Evolutionary conservation across 2,888 invertebrate species (phyloP).

Genomic region (Mythimna lalbum): DNA sequence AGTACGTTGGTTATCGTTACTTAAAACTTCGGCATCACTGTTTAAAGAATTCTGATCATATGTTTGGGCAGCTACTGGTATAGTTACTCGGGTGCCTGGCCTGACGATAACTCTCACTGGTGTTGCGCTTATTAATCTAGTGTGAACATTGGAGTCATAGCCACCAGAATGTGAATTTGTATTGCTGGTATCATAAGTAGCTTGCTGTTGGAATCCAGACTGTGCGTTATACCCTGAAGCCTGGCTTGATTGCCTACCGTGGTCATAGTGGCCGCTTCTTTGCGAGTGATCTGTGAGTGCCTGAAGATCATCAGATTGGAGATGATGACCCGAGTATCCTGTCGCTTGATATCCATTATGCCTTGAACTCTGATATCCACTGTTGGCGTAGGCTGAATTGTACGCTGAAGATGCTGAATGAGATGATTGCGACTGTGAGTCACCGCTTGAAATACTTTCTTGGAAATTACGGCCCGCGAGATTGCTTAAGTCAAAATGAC

Average conservation of each 20-base stretch:
- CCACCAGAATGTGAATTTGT: slow-evolving; percentile 67
- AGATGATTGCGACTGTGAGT: slow-evolving; percentile 71
- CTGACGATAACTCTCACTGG: slow-evolving; percentile 80
- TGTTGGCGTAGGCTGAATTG: slow-evolving; percentile 61
- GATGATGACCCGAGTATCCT: slow-evolving; percentile 52
- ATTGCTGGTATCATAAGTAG: slow-evolving; percentile 63
- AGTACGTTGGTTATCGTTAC: slow-evolving; percentile 63
- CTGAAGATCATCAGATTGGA: slow-evolving; percentile 71
- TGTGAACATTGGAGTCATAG: slow-evolving; percentile 68
- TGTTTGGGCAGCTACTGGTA: slow-evolving; percentile 79
- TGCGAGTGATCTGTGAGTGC: slow-evolving; percentile 66
- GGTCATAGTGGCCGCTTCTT: slow-evolving; percentile 67
- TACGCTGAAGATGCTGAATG: slow-evolving; percentile 56
- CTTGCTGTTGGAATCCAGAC: slow-evolving; percentile 71
- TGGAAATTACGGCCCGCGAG: slow-evolving; percentile 84
- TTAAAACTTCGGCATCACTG: slow-evolving; percentile 76
- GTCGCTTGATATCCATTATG: slow-evolving; percentile 67
- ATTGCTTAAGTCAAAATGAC: slow-evolving; percentile 80
- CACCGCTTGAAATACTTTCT: slow-evolving; percentile 72
- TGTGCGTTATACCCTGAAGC: slow-evolving; percentile 72
- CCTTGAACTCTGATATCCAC: slow-evolving; percentile 69
- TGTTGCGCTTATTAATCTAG: slow-evolving; percentile 69
- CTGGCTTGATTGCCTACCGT: slow-evolving; percentile 66
- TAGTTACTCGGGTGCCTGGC: slow-evolving; percentile 78
- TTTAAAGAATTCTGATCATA: slow-evolving; percentile 75